Evolutionary conservation across 2,888 invertebrate genomes (phyloP).

Genomic region (Diaprepes abbreviatus): DNA sequence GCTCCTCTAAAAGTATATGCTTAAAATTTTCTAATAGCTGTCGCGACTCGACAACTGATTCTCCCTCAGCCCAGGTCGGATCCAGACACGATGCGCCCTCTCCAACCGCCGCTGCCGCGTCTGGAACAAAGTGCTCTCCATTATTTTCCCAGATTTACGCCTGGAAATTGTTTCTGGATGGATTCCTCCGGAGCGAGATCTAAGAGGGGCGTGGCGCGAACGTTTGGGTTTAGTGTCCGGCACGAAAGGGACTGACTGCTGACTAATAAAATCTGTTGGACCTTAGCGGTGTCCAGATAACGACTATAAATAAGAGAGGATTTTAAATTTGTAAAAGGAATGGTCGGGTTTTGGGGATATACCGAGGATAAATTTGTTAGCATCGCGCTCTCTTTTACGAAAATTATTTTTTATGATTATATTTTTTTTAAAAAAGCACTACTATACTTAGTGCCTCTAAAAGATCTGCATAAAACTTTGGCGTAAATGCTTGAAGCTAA

Average conservation of each 20-base stretch:
- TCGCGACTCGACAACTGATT: neutral
- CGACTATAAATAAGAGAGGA: slow-evolving; percentile 6
- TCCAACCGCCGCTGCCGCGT: slow-evolving; percentile 2
- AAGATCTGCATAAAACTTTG: no score
- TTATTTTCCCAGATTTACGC: slow-evolving; percentile 38
- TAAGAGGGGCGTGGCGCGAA: slow-evolving; percentile 24
- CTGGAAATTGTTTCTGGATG: slow-evolving; percentile 41
- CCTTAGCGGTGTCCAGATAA: neutral
- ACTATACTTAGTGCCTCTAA: no score
- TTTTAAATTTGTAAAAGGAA: slow-evolving; percentile 1
- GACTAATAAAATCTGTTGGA: slow-evolving; percentile 16
- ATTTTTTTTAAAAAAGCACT: no score
- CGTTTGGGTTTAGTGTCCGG: slow-evolving; percentile 22
- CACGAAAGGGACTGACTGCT: slow-evolving; percentile 7
- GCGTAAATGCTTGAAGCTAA: no score
- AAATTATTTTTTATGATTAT: no score
- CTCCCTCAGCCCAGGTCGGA: neutral
- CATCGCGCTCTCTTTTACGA: no score
- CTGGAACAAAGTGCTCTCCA: slow-evolving; percentile 31
- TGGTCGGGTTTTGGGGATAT: neutral
- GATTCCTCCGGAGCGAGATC: slow-evolving; percentile 27
- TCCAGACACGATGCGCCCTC: neutral
- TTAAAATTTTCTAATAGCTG: neutral
- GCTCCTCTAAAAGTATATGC: no score
- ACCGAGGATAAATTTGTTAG: no score